Conservation (phyloP, 1,140 invertebrate species). For the Schlechtendalia chinensis region DNA sequence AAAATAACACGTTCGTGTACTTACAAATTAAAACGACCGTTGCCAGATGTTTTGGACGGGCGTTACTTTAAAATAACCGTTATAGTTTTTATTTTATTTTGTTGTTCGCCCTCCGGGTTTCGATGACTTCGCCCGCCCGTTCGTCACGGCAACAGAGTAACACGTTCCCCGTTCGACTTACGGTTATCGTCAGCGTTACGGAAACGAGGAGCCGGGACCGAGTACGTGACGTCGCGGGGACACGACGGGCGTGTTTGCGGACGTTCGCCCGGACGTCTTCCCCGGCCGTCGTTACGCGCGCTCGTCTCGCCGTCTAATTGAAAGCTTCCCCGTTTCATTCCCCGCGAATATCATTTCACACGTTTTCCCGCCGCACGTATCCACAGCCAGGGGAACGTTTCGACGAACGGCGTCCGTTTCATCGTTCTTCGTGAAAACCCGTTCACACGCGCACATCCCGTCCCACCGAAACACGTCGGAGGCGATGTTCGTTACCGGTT, state of each 20-base stretch:
- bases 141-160: too few relatives aligned
- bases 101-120: not conserved
- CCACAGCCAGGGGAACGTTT: too few relatives aligned
- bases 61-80: not conserved
- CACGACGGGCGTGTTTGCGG: too few relatives aligned
- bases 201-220: constrained; percentile 19
- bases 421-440: too few relatives aligned
- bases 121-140: too few relatives aligned
- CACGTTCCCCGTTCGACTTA: constrained; percentile 15
- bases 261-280: too few relatives aligned
- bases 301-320: constrained; percentile 40
- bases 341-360: not conserved
- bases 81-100: not conserved
- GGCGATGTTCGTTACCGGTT: too few relatives aligned
- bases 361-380: too few relatives aligned
- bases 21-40: constrained; percentile 1
- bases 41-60: not conserved
- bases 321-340: constrained; percentile 3
- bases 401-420: too few relatives aligned
- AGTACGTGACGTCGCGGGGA: not conserved
- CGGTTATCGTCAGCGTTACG: constrained; percentile 17
- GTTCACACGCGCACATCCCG: too few relatives aligned
- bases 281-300: too few relatives aligned
- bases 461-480: too few relatives aligned
- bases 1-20: not conserved